These are phyloP conservation scores for Trachops cirrhosus DNA, from an alignment of 2,797 vertebrate species.

Conservation along the genomic window DNA sequence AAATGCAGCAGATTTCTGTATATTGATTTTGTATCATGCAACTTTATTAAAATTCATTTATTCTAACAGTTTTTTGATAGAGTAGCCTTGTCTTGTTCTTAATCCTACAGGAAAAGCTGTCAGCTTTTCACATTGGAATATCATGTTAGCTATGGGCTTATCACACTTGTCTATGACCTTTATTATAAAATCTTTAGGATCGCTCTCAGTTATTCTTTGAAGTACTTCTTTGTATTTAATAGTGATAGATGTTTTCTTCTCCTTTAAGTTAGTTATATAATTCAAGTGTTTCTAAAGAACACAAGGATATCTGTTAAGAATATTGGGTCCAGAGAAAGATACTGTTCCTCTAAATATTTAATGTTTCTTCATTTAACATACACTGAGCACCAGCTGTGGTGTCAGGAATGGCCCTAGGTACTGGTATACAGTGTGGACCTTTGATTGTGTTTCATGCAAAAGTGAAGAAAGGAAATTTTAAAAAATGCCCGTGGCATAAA, in stretches of 20 bases:
- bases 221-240: background rate
- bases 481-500: background rate
- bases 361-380: background rate
- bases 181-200: background rate
- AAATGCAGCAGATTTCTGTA: background rate
- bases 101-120: background rate
- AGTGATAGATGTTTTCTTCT: background rate
- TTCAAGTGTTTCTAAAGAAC: background rate
- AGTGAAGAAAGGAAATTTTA: background rate
- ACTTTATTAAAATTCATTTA: background rate
- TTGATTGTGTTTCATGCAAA: background rate
- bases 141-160: background rate
- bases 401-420: background rate
- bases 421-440: background rate
- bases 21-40: background rate
- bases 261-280: background rate
- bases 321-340: background rate
- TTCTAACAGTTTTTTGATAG: background rate
- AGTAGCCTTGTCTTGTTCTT: background rate
- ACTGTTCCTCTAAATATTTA: background rate
- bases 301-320: background rate
- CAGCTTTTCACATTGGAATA: background rate
- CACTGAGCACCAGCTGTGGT: background rate
- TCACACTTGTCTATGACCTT: background rate
- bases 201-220: background rate